Conservation (phyloP, 2,113 vertebrate species). For the Gallinago jamesoni region DNA sequence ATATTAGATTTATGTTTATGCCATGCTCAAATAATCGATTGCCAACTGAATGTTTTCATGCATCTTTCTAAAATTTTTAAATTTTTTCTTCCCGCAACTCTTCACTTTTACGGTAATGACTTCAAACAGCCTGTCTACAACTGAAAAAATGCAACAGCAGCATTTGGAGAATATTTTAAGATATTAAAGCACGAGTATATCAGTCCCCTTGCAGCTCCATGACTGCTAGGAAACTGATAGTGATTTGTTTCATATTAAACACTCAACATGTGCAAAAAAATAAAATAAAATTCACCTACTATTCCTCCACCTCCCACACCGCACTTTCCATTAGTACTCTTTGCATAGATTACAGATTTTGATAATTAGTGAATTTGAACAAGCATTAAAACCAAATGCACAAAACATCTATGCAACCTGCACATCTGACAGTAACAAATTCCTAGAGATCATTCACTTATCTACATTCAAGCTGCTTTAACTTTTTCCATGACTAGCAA, state of each 20-base stretch:
- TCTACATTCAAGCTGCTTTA: background rate
- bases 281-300: background rate
- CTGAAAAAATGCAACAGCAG: background rate
- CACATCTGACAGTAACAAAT: background rate
- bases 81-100: background rate
- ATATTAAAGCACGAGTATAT: background rate
- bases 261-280: background rate
- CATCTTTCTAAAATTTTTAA: background rate
- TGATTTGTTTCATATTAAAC: background rate
- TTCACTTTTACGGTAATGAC: background rate
- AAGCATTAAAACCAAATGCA: background rate
- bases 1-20: background rate
- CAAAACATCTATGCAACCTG: background rate
- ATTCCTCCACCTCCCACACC: background rate
- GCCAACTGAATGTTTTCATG: background rate
- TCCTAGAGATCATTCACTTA: background rate
- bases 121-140: background rate
- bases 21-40: background rate
- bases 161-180: background rate
- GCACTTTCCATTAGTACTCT: background rate
- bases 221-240: background rate
- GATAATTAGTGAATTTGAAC: background rate
- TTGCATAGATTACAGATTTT: background rate
- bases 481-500: background rate
- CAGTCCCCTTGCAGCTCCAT: background rate